Base-by-base conservation (phyloP, 23 tunicate species). In the Styela clava region DNA sequence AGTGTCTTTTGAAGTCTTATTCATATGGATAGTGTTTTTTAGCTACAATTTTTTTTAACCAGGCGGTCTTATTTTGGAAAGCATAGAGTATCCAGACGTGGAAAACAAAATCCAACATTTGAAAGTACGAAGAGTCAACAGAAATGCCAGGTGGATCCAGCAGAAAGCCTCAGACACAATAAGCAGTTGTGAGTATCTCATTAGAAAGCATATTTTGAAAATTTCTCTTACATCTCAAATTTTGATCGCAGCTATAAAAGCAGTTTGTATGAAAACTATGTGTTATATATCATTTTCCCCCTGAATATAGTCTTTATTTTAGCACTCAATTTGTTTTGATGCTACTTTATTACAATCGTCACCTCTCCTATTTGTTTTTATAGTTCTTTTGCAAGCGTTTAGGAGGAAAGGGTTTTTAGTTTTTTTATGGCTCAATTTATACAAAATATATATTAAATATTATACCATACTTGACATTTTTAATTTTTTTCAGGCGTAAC, bases 101-200 rank as follows among this genome's bases (percentile, higher is more conserved):
- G 81, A 27, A 12, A 36, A 24, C 62, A 52, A n/a, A 76, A 76
- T 44, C 65, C 67, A 44, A 29, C n/a, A 16, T 76, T 44, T 52
- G 81, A 76, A 5, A 44, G 52, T 21, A 22, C 32, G 31, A 44
- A 27, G 0, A 27, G 65, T 26, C 81, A 76, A 29, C 78, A 73
- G 56, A 36, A 44, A 52, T 76, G 44, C 26, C 52, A 76, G 26
- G 81, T 76, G 27, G 81, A 76, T 24, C 81, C 81, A 19, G 81
- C 81, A 25, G 81, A 22, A 64, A 76, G 12, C 81, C 81, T 1
- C 64, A 51, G 63, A 76, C 81, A 12, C 62, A 52, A 31, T 76
- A 76, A 44, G 56, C 56, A 44, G 56, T 44, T 44, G n/a, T 44
- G 12, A 44, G 56, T 44, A 44, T 7, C 9, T 5, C 56, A 44